These are phyloP conservation scores for Allygus modestus DNA, from an alignment of 2,888 invertebrate species.

Conservation along the genomic window DNA sequence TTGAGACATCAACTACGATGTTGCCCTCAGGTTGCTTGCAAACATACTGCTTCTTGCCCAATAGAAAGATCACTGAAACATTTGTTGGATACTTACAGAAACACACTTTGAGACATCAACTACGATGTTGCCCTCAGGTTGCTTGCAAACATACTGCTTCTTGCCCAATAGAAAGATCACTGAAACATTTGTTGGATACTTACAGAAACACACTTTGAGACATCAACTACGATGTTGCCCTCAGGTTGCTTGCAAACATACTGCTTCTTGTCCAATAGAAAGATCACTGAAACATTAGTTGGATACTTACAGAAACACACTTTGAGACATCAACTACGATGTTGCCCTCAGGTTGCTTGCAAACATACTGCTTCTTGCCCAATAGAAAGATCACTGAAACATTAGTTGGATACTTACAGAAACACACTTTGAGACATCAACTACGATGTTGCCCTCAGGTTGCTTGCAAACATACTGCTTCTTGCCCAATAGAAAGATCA, in stretches of 20 bases:
- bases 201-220: constrained; percentile 79
- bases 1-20: constrained; percentile 83
- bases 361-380: constrained; percentile 82
- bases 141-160: constrained; percentile 78
- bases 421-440: constrained; percentile 82
- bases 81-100: constrained; percentile 72
- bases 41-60: constrained; percentile 82
- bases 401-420: no score
- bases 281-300: constrained; percentile 87
- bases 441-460: constrained; percentile 84
- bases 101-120: constrained; percentile 82
- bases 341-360: constrained; percentile 82
- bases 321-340: constrained; percentile 83
- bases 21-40: constrained; percentile 83
- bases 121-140: constrained; percentile 84
- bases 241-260: constrained; percentile 80
- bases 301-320: constrained; percentile 78
- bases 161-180: constrained; percentile 91
- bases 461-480: constrained; percentile 79
- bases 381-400: constrained; percentile 87
- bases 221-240: constrained; percentile 85
- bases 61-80: constrained; percentile 86
- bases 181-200: no score
- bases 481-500: constrained; percentile 89
- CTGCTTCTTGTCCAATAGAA: constrained; percentile 84